Evolutionary conservation across 2,797 vertebrate species (phyloP).

Genomic region (Calcarius lapponicus): DNA sequence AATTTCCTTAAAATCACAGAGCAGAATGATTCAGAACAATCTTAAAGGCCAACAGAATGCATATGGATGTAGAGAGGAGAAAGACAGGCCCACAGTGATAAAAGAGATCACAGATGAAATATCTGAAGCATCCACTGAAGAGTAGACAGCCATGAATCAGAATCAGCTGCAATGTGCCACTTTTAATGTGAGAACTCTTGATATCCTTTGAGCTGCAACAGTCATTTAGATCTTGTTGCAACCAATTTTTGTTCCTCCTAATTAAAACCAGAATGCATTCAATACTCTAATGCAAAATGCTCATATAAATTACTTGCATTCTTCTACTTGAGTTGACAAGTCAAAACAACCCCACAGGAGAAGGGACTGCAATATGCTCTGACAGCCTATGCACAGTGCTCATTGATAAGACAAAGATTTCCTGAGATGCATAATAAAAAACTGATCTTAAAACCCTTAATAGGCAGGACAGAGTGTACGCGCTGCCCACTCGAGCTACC

Average conservation of each 20-base stretch:
- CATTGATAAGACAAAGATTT: neutral
- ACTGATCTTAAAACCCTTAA: neutral
- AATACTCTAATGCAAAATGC: neutral
- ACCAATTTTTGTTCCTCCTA: neutral
- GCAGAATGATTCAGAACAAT: neutral
- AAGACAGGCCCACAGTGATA: neutral
- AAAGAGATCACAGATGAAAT: neutral
- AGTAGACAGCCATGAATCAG: neutral
- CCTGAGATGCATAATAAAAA: neutral
- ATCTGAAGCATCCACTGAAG: neutral
- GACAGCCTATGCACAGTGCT: neutral
- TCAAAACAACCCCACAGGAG: neutral
- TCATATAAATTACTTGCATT: slow-evolving; percentile 20
- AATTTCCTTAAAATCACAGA: neutral
- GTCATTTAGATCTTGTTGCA: neutral
- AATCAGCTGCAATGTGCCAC: neutral
- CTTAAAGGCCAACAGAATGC: neutral
- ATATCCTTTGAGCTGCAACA: neutral
- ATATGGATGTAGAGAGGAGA: neutral
- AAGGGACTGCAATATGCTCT: neutral
- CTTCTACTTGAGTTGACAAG: slow-evolving; percentile 16
- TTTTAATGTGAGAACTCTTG: neutral
- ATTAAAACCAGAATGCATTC: slow-evolving; percentile 20
- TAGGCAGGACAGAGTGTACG: neutral
- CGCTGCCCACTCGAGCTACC: neutral